Evolutionary conservation across 1,140 invertebrate species (phyloP).

Genomic region (Caenorhabditis briggsae): DNA sequence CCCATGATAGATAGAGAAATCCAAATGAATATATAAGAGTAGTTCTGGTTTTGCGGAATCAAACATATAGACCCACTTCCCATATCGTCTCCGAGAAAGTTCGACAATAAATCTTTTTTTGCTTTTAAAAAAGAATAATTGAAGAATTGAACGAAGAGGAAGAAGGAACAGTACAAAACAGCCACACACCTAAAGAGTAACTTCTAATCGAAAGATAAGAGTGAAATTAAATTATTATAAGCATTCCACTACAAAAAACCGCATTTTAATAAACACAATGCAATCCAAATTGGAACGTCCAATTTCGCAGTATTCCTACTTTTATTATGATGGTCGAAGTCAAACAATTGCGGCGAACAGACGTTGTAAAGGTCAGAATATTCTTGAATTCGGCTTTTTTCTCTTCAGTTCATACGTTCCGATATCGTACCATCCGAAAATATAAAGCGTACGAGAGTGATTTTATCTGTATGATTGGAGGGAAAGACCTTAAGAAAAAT

Average conservation of each 20-base stretch:
- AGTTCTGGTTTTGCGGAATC: background rate
- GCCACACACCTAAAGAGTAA: background rate
- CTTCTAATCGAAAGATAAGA: constrained; percentile 25
- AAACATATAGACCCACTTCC: background rate
- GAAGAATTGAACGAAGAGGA: constrained; percentile 7
- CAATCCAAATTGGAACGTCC: constrained; percentile 38
- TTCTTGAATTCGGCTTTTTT: background rate
- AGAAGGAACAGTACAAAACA: background rate
- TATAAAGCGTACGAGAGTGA: no score
- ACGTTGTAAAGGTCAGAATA: constrained; percentile 42
- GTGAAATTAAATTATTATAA: background rate
- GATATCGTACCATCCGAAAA: background rate
- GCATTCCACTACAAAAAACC: no score
- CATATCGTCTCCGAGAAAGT: background rate
- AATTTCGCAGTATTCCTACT: constrained; percentile 53
- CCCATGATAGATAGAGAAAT: constrained; percentile 30
- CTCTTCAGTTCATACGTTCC: background rate
- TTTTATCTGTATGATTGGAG: no score
- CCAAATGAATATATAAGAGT: constrained; percentile 25
- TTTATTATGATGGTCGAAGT: constrained; percentile 24
- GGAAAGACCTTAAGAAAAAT: no score
- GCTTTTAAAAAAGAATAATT: background rate
- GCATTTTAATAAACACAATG: background rate
- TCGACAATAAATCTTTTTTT: background rate
- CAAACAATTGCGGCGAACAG: constrained; percentile 50